Evolutionary conservation across 2,888 invertebrate species (phyloP).

Genomic region (Andrena fulva): DNA sequence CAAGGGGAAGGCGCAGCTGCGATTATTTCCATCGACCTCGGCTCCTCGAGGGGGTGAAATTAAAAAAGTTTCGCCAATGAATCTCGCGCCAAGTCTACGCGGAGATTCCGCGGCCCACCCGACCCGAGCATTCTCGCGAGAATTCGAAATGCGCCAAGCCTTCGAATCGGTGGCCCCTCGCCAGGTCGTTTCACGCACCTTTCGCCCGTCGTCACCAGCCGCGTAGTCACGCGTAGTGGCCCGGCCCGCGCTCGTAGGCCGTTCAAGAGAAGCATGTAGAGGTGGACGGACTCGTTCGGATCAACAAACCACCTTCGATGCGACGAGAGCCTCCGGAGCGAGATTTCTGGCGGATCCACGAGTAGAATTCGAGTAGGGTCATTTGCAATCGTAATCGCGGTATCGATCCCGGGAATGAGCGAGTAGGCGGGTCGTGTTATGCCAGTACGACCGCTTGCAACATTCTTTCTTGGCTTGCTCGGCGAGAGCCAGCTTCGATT

Average conservation of each 20-base stretch:
- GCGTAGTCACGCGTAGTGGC: no score
- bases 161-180: conserved; percentile 21
- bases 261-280: no score
- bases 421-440: conserved; percentile 33
- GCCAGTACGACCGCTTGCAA: conserved; percentile 6
- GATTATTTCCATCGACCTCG: background rate
- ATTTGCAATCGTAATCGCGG: conserved; percentile 32
- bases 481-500: conserved; percentile 34
- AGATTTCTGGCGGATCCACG: background rate
- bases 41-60: background rate
- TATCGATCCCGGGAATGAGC: conserved; percentile 39
- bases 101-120: background rate
- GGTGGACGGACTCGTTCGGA: no score
- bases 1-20: background rate
- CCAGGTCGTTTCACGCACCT: conserved; percentile 2
- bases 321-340: background rate
- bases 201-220: no score
- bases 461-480: conserved; percentile 11
- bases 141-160: conserved; percentile 19
- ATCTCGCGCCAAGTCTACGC: background rate
- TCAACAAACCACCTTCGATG: no score
- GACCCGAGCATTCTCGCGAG: background rate
- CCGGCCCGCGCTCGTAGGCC: no score
- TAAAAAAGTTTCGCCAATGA: background rate
- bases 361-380: background rate